Conservation (phyloP, 2,888 invertebrate genomes). For the Conomelus anceps region DNA sequence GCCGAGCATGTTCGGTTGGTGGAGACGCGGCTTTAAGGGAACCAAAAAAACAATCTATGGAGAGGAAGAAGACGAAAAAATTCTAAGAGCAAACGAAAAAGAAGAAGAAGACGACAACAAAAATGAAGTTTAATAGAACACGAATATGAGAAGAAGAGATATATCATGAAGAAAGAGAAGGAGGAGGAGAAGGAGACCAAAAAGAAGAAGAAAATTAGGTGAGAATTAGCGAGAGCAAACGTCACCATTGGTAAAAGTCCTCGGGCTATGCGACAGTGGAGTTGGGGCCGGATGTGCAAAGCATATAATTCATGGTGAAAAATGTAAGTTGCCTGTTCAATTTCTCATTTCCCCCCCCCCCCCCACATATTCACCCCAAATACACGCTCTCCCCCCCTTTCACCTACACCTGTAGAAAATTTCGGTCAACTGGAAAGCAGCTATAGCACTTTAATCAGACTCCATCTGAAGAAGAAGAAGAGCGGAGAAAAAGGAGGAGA, state of each 20-base stretch:
- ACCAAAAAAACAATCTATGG: neutral
- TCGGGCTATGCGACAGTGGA: neutral
- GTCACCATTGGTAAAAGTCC: neutral
- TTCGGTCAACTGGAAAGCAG: neutral
- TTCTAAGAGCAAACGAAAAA: neutral
- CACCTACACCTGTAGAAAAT: neutral
- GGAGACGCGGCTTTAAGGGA: neutral
- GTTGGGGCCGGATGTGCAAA: neutral
- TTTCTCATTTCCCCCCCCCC: neutral
- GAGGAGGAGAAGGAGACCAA: neutral
- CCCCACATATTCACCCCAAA: neutral
- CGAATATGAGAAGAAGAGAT: neutral
- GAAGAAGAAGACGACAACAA: neutral
- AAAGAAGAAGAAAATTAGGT: neutral
- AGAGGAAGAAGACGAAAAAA: neutral
- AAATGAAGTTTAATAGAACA: neutral
- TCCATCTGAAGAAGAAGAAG: too few species aligned
- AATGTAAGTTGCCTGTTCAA: neutral
- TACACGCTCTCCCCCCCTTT: neutral
- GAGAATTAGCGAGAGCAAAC: neutral
- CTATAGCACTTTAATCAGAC: neutral
- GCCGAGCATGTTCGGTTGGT: too few species aligned
- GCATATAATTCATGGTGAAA: neutral
- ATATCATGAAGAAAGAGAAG: neutral
- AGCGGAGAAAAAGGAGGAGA: too few species aligned